These are phyloP conservation scores for Protophormia terraenovae DNA, from an alignment of 2,888 invertebrate genomes.

Conservation along the genomic window DNA sequence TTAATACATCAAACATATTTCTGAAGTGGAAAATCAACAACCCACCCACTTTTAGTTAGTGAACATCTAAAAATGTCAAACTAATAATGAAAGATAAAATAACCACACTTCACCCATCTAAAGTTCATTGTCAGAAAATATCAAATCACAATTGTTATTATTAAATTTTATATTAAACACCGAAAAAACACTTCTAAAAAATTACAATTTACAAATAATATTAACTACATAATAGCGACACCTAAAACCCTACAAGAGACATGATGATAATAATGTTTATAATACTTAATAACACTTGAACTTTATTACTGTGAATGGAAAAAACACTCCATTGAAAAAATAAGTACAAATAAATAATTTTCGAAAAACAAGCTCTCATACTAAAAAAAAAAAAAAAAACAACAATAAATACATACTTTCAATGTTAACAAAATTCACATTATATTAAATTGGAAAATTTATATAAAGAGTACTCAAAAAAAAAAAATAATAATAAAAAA, in stretches of 20 bases:
- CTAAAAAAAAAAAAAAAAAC: background rate
- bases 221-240: background rate
- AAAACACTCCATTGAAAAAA: conserved; percentile 36
- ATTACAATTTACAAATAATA: conserved; percentile 13
- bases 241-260: background rate
- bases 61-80: too few relatives aligned
- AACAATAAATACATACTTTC: conserved; percentile 28
- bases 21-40: too few relatives aligned
- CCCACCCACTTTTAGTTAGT: too few relatives aligned
- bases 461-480: conserved; percentile 23
- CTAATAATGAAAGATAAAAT: too few relatives aligned
- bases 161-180: background rate
- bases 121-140: background rate
- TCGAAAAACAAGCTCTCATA: background rate
- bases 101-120: background rate
- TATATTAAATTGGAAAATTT: conserved; percentile 19
- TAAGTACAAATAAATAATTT: conserved; percentile 26
- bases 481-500: too few relatives aligned
- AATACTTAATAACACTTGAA: conserved; percentile 49
- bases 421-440: conserved; percentile 38
- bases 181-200: background rate
- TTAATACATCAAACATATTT: too few relatives aligned
- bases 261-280: conserved; percentile 28
- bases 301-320: conserved; percentile 39
- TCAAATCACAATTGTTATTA: background rate